Conservation (phyloP, 2,113 vertebrate genomes). For the Oncorhynchus masou region DNA sequence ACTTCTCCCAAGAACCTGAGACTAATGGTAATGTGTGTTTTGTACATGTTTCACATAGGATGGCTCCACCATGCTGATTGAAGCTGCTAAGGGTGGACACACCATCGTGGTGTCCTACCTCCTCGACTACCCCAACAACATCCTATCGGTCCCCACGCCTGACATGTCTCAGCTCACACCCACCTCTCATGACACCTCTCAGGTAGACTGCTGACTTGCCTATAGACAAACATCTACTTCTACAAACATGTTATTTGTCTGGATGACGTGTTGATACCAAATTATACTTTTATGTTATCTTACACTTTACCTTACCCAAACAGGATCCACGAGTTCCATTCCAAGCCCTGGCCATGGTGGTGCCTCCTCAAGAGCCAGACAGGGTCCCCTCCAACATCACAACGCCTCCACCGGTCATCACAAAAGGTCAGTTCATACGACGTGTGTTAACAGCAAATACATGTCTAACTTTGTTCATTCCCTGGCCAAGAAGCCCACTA, state of each 20-base stretch:
- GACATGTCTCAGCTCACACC: slow-evolving; percentile 85
- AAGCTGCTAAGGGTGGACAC: slow-evolving; percentile 90
- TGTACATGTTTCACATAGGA: slow-evolving; percentile 65
- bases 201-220: slow-evolving; percentile 68
- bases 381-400: slow-evolving; percentile 79
- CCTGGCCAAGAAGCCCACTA: too few species aligned
- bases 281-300: too few species aligned
- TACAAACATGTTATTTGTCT: neutral
- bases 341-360: slow-evolving; percentile 88
- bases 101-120: slow-evolving; percentile 90
- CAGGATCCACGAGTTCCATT: slow-evolving; percentile 88
- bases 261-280: neutral
- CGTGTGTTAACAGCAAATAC: too few species aligned
- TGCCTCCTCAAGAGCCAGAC: slow-evolving; percentile 90
- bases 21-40: neutral
- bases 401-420: slow-evolving; percentile 74
- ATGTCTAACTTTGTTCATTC: too few species aligned
- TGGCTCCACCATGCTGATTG: slow-evolving; percentile 91
- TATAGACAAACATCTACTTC: neutral
- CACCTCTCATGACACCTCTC: slow-evolving; percentile 85
- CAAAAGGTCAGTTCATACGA: slow-evolving; percentile 78
- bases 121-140: slow-evolving; percentile 89
- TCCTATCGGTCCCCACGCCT: slow-evolving; percentile 80
- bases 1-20: neutral
- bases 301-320: neutral